Evolutionary conservation across 1,140 invertebrate species (phyloP), one percentile per base, ranked within the genome.

Genomic region (Goniozus legneri): DNA sequence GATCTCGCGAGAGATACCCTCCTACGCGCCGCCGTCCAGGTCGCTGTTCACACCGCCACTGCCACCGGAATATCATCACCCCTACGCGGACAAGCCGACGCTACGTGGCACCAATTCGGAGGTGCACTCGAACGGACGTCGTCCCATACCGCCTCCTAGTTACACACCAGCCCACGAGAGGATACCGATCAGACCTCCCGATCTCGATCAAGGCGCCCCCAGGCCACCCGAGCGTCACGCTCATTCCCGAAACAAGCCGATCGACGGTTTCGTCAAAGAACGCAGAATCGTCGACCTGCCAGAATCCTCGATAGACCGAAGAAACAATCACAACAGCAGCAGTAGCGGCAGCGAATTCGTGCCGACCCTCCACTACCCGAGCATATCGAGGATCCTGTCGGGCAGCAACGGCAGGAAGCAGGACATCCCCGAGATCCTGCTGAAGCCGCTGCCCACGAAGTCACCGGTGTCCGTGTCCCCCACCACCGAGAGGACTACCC

Each of bases 41-140:
- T 79, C 84, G 2, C 83, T 88, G 50, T 87, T 91, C 66, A 90
- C 87, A 0, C 88, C 89, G 0, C 87, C 87, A 0, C 59, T 89
- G 40, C 87, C 87, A 4, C 85, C 85, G 2, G 86, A 87, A 64
- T 88, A 86, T 60, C 77, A 82, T 13, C 87, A 89, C 71, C 88
- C 88, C 0, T 91, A 91, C 62, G 86, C 87, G 2, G 86, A 91
- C 60, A 90, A 89, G 65, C 88, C 88, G 21, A 91, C 88, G 4
- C 68, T 91, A 30, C 78, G 88, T 54, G 88, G 88, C 47, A 81
- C 82, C 14, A 82, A 84, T 50, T 58, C 77, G 67, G 81, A 82
- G 52, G 80, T 79, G 12, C 84, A 85, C 58, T 78, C 81, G 4
- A 80, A 77, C 48, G 74, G 75, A 4, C 79, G 82, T 42, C 77